Conservation (phyloP, 2,113 vertebrate genomes). For the Mastomys natalensis region DNA sequence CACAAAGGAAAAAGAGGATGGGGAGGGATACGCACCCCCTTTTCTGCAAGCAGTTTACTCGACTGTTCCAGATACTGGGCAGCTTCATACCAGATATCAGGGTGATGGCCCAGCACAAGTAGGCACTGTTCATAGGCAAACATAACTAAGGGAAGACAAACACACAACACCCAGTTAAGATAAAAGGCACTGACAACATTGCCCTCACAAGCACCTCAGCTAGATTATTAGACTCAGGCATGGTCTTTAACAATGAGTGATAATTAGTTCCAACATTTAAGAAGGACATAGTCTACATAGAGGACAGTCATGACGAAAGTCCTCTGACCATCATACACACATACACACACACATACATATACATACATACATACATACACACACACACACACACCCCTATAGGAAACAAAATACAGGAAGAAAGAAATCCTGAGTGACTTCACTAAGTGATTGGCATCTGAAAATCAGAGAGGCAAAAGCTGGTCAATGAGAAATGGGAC, state of each 20-base stretch:
- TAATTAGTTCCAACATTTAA: conserved; percentile 41
- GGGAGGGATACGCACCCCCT: conserved; percentile 91
- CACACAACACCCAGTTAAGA: conserved; percentile 59
- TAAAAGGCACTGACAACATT: conserved; percentile 28
- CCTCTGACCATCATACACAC: neutral
- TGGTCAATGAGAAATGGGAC: conserved; percentile 3
- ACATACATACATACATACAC: neutral
- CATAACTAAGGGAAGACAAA: conserved; percentile 91
- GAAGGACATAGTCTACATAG: neutral
- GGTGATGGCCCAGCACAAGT: conserved; percentile 98
- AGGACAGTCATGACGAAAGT: neutral
- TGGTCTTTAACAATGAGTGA: conserved; percentile 13
- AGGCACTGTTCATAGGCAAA: conserved; percentile 99
- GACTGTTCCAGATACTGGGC: conserved; percentile 99
- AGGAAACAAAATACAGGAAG: neutral
- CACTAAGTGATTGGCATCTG: conserved; percentile 44
- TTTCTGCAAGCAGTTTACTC: conserved; percentile 98
- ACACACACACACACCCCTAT: neutral
- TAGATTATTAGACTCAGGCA: conserved; percentile 45
- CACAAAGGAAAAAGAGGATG: neutral
- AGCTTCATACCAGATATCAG: conserved; percentile 99
- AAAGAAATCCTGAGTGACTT: neutral
- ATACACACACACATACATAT: neutral
- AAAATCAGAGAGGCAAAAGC: conserved; percentile 39
- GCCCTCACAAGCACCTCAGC: conserved; percentile 5